Base-by-base conservation (phyloP, 1,140 invertebrate genomes). In the Eufriesea mexicana region DNA sequence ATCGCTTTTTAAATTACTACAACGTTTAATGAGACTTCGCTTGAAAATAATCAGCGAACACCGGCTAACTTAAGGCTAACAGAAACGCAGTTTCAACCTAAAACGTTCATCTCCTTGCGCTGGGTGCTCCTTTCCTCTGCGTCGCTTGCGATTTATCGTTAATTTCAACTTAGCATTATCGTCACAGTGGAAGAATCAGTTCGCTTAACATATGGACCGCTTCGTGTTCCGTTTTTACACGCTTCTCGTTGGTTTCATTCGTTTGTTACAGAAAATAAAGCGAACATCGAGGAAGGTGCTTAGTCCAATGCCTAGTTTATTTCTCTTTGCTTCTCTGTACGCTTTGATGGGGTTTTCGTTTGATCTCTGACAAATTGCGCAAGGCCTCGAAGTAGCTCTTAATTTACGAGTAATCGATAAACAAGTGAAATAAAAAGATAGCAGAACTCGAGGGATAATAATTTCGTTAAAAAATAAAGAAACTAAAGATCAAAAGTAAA, bases 301-400 rank as follows among this genome's bases (percentile, higher is more conserved):
- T 23, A 18, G 18, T 64, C 23, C n/a, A 0, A 10, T 9, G 5
- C 42, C 16, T 54, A 54, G 49, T 35, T 55, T 28, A 6, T 64
- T 12, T 20, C 67, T 20, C 23, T 45, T 12, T 18, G 1, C 14
- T 7, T 62, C 7, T 10, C 20, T n/a, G 25, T 20, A 18, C 20
- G 35, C 49, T 10, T 67, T 72, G 49, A 35, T 75, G 72, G 72
- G 72, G 72, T 81, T 75, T 81, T 42, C 70, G 25, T 47, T 61
- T 51, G 23, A 57, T 71, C 45, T 7, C 67, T 16, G 35, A 62
- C 25, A 67, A 25, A 73, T 54, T 61, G 68, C 57, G 72, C 35
- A 57, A 75, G 72, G 72, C 79, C 72, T 76, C 72, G 1, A 57
- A 67, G 72, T 75, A 62, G 12, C 35, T 64, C 9, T 47, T 55